Conservation (phyloP, 2,113 vertebrate species). For the Melozone crissalis region DNA sequence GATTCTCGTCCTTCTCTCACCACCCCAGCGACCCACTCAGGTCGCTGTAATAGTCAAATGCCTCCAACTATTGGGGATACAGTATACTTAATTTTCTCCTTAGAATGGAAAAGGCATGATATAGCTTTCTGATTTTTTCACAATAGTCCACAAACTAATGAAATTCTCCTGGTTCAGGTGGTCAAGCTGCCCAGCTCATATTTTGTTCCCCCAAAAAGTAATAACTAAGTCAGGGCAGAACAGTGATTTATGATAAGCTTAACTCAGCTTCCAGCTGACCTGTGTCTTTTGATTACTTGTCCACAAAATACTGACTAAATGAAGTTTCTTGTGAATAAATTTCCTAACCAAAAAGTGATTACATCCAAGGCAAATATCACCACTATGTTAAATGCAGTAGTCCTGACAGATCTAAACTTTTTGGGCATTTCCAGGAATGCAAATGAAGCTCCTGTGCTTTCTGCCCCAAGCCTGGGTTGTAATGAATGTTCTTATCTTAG, state of each 20-base stretch:
- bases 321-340: background rate
- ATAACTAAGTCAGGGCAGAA: background rate
- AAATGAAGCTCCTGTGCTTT: background rate
- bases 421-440: background rate
- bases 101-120: background rate
- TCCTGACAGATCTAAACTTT: background rate
- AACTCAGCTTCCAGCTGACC: background rate
- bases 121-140: background rate
- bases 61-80: background rate
- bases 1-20: too few relatives aligned
- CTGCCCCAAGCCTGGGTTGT: background rate
- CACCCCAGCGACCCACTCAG: too few relatives aligned
- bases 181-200: background rate
- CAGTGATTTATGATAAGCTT: background rate
- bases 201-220: background rate
- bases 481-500: background rate
- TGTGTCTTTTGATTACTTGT: background rate
- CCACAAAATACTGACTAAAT: background rate
- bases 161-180: background rate
- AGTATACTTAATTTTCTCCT: background rate
- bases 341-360: background rate
- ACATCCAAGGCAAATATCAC: background rate
- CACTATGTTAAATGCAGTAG: background rate
- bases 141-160: background rate
- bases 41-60: too few relatives aligned